Evolutionary conservation across 2,888 invertebrate genomes (phyloP), one percentile per base, ranked within the genome.

Genomic region (Athalia rosae): DNA sequence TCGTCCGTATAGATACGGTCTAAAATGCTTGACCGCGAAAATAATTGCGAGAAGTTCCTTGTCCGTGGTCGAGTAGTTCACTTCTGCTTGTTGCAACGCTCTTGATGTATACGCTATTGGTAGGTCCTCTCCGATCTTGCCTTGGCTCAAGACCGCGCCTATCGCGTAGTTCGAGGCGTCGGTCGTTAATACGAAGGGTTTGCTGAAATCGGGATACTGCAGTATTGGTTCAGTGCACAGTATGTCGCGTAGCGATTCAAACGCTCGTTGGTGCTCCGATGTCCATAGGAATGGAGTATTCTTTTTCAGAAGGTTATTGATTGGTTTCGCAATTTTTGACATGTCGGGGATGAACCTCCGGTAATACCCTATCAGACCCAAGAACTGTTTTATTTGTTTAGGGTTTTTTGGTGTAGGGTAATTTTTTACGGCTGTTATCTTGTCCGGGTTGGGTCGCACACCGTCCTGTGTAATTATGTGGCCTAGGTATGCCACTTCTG

Each of bases 271-370:
- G 6, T 66, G 47, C 7, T 66, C 64, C 3, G 64, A 47, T 45
- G 64, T 48, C 48, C 48, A 66, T 4, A 66, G 13, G 4, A 66
- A 43, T 6, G 43, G 43, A 66, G 79, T 61, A 78, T 82, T 48
- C 79, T 80, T 80, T 64, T 77, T 73, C 48, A 81, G 64, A 76
- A 77, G 74, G 43, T 78, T 15, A 41, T 79, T 79, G 13, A 82
- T 73, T 41, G 81, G 81, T 43, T 76, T 66, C 2, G 79, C 71
- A 1, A 80, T 67, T 77, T 79, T 76, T 11, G n/a, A 73, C 73
- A 79, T 79, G 53, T 81, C 56, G 5, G 73, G 9, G 41, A n/a
- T n/a, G n/a, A n/a, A n/a, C n/a, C n/a, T n/a, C n/a, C n/a, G n/a
- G n/a, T n/a, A n/a, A n/a, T n/a, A n/a, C n/a, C n/a, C n/a, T n/a